A percentile compares a stretch with the other conserved stretches of the same genome.
Conservation (phyloP, 2,888 invertebrate genomes). For the Drosophila imparisetae region DNA sequence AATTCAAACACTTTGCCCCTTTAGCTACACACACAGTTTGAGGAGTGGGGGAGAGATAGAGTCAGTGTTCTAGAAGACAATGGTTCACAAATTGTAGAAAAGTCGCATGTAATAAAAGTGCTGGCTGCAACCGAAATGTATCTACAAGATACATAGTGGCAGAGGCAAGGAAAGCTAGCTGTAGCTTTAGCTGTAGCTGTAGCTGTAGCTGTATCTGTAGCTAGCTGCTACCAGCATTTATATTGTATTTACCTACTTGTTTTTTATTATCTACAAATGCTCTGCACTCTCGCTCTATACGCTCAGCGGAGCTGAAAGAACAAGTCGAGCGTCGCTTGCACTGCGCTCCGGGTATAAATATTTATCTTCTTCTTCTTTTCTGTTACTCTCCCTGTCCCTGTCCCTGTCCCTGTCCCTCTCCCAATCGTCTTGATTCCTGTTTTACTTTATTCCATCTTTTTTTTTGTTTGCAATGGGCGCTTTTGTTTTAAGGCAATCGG, state of each 20-base stretch:
- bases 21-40: conserved; percentile 39
- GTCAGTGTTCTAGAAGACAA: conserved; percentile 56
- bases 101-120: conserved; percentile 79
- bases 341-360: conserved; percentile 78
- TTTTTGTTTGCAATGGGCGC: conserved; percentile 52
- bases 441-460: conserved; percentile 24
- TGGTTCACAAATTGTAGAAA: conserved; percentile 78
- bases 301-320: conserved; percentile 81
- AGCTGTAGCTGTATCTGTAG: conserved; percentile 18
- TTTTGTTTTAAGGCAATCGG: conserved; percentile 79
- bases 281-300: conserved; percentile 63
- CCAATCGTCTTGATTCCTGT: conserved; percentile 54
- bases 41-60: background rate
- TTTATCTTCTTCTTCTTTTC: conserved; percentile 70
- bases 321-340: conserved; percentile 80
- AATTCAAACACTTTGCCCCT: conserved; percentile 79
- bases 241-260: conserved; percentile 80
- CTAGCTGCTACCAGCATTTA: conserved; percentile 73
- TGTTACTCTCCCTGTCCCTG: background rate
- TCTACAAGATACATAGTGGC: conserved; percentile 73
- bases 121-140: conserved; percentile 79
- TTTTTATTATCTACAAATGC: conserved; percentile 79
- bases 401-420: background rate
- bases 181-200: conserved; percentile 8
- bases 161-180: conserved; percentile 13